A percentile compares a stretch with the other conserved stretches of the same genome.
Evolutionary conservation across 2,888 invertebrate species (phyloP).

Genomic region (Euproctis similis): DNA sequence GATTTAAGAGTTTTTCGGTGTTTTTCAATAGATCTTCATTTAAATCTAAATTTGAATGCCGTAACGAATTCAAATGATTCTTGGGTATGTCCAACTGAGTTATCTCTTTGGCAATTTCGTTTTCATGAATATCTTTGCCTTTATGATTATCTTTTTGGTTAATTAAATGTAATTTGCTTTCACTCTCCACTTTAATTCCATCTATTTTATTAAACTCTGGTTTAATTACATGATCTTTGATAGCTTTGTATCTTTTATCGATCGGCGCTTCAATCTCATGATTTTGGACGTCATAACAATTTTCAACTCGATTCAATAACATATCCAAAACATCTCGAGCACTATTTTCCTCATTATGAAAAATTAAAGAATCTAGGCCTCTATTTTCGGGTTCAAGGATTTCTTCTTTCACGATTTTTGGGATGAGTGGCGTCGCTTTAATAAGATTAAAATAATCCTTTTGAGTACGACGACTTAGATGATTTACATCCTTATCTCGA

Average conservation of each 20-base stretch:
- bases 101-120: conserved; percentile 42
- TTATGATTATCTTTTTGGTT: conserved; percentile 14
- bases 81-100: conserved; percentile 37
- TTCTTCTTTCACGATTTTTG: conserved; percentile 9
- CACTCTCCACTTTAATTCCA: conserved; percentile 31
- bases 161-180: conserved; percentile 20
- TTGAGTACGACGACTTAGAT: too few species aligned
- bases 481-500: conserved; percentile 4
- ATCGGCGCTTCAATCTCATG: conserved; percentile 34
- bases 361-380: conserved; percentile 5
- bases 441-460: too few species aligned
- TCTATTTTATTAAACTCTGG: conserved; percentile 37
- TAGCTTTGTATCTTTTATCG: conserved; percentile 31
- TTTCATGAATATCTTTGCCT: conserved; percentile 31
- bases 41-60: conserved; percentile 28
- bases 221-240: conserved; percentile 33
- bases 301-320: conserved; percentile 35
- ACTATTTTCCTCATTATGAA: conserved; percentile 30
- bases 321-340: conserved; percentile 36
- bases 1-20: conserved; percentile 37
- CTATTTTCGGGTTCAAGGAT: conserved; percentile 5
- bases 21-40: conserved; percentile 36
- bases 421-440: too few species aligned
- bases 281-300: conserved; percentile 22
- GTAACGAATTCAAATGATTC: conserved; percentile 38